Evolutionary conservation across 2,797 vertebrate species (phyloP).

Genomic region (Sebastes cheni): DNA sequence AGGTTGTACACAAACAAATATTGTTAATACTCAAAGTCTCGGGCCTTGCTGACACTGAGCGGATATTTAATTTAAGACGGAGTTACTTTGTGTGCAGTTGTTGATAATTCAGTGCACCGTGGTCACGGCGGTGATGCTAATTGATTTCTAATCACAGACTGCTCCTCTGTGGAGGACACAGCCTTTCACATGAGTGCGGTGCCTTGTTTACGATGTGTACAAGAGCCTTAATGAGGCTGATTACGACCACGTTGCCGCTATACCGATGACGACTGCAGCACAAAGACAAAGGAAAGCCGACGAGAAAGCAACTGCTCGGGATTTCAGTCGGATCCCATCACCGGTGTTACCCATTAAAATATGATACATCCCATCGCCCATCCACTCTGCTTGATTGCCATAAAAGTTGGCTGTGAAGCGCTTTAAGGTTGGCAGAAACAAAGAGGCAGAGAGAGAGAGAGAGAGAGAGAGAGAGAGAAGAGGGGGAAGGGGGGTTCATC

Average conservation of each 20-base stretch:
- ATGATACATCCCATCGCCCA: neutral
- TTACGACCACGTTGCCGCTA: neutral
- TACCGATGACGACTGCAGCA: neutral
- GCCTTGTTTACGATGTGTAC: constrained; percentile 3
- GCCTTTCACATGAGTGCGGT: neutral
- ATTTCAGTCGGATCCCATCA: neutral
- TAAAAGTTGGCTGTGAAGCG: constrained; percentile 19
- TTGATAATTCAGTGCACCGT: neutral
- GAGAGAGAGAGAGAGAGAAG: neutral
- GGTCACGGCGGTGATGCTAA: neutral
- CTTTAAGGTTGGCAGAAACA: constrained; percentile 38
- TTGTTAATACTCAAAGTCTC: neutral
- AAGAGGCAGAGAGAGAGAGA: neutral
- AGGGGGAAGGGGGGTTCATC: constrained; percentile 38
- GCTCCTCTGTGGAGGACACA: neutral
- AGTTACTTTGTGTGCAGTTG: neutral
- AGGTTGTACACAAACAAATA: neutral
- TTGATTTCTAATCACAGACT: constrained; percentile 2
- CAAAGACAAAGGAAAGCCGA: neutral
- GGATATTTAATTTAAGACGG: neutral
- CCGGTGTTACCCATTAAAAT: neutral
- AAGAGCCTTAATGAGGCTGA: constrained; percentile 8
- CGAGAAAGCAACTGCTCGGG: neutral
- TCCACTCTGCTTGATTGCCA: neutral
- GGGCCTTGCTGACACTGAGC: neutral